phyloP scores from a whole-genome alignment of 2,113 vertebrate genomes.

The Rhea americana region DNA sequence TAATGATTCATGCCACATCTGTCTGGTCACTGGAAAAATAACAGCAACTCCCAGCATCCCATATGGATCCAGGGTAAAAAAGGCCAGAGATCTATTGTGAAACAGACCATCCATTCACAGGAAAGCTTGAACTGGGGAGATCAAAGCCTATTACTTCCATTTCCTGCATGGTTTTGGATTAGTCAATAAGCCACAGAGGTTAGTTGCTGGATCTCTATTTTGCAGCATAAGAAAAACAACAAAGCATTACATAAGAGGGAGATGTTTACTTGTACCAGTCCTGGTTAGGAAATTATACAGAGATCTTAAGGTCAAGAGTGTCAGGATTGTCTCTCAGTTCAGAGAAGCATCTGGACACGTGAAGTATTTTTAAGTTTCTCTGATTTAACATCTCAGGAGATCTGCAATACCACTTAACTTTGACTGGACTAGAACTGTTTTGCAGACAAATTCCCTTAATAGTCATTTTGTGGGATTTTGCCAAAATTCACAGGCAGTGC shows the following conservation, averaged over 20 bases:
- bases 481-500: not conserved
- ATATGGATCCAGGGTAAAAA: not conserved
- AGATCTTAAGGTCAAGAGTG: not conserved
- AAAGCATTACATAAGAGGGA: not conserved
- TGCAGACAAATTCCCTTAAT: not conserved
- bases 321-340: not conserved
- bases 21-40: not conserved
- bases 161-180: conserved; percentile 9
- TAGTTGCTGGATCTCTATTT: not conserved
- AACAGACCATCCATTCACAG: conserved; percentile 43
- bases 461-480: not conserved
- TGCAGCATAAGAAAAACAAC: not conserved
- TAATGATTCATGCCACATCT: not conserved
- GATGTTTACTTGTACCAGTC: not conserved
- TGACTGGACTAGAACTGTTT: not conserved
- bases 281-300: not conserved
- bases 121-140: conserved; percentile 16
- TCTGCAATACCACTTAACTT: not conserved
- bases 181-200: conserved; percentile 47
- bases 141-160: conserved; percentile 11
- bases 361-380: not conserved
- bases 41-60: not conserved
- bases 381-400: not conserved
- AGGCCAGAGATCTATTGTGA: conserved; percentile 22
- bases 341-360: not conserved